phyloP scores from a whole-genome alignment of 2,888 invertebrate genomes.

The Tetranychus piercei region DNA sequence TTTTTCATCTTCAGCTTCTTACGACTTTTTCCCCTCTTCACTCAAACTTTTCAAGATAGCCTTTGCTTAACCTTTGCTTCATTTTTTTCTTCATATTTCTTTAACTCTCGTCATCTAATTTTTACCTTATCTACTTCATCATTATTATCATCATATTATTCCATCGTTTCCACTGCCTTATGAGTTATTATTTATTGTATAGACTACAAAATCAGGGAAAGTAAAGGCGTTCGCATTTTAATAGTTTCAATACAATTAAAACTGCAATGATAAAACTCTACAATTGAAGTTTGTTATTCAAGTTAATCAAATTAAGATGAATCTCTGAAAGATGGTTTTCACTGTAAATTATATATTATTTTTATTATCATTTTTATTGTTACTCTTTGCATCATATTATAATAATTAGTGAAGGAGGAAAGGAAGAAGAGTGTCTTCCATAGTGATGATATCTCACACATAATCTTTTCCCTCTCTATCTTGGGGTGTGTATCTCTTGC shows the following conservation, averaged over 20 bases:
- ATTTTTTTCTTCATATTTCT: not conserved
- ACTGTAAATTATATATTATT: not conserved
- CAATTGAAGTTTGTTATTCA: not conserved
- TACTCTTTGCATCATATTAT: no score
- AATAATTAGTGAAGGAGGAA: no score
- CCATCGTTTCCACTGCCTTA: not conserved
- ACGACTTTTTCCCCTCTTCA: not conserved
- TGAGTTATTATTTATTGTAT: not conserved
- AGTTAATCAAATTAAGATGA: not conserved
- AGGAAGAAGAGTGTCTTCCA: no score
- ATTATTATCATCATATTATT: not conserved
- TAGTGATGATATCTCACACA: no score
- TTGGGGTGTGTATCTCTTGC: no score
- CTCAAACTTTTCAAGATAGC: not conserved
- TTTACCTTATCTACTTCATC: not conserved
- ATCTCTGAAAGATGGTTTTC: not conserved
- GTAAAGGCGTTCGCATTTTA: not conserved
- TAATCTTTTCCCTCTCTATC: no score
- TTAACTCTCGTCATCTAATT: not conserved
- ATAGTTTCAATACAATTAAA: not conserved
- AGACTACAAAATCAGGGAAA: not conserved
- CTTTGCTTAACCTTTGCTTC: not conserved
- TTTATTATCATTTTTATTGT: not conserved
- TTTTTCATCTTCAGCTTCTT: not conserved
- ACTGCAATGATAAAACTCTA: not conserved